phyloP scores from a whole-genome alignment of 2,888 invertebrate species.

The Mimachlamys varia region DNA sequence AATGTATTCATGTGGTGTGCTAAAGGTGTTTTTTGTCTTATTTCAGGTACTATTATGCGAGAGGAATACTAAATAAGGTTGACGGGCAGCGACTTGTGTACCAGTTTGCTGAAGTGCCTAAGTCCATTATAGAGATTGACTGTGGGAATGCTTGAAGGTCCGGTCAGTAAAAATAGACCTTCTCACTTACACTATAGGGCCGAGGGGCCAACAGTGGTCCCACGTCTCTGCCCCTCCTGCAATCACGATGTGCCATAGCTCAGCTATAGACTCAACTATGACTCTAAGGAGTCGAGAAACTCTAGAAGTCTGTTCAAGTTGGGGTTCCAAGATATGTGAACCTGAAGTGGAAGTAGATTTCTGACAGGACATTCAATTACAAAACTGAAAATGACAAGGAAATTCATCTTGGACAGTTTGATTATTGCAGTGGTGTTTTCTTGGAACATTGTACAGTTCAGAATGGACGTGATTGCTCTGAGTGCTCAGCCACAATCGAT shows the following conservation, averaged over 20 bases:
- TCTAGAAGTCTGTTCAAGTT: not conserved
- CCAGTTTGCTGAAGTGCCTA: constrained; percentile 99
- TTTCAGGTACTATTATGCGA: constrained; percentile 95
- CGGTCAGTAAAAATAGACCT: not conserved
- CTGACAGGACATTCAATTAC: not conserved
- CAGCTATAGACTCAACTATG: not conserved
- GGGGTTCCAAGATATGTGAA: not conserved
- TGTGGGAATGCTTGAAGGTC: constrained; percentile 83
- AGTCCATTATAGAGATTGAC: constrained; percentile 98
- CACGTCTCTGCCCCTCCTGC: not conserved
- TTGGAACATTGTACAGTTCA: constrained; percentile 4
- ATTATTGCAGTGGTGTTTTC: constrained; percentile 26
- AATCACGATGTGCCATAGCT: constrained; percentile 21
- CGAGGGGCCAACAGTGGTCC: not conserved
- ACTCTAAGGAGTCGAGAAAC: not conserved
- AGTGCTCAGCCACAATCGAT: not conserved
- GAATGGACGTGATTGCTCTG: not conserved
- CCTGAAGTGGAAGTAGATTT: not conserved
- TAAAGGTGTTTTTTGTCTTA: constrained; percentile 34
- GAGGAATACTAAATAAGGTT: constrained; percentile 99
- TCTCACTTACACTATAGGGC: not conserved
- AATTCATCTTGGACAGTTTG: constrained; percentile 21
- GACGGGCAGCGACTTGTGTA: constrained; percentile 99
- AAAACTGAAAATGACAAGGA: constrained; percentile 12
- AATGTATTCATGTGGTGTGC: not conserved